Evolutionary conservation across 2,797 vertebrate genomes (phyloP), one percentile per base, ranked within the genome.

Genomic region (Dipus sagitta): DNA sequence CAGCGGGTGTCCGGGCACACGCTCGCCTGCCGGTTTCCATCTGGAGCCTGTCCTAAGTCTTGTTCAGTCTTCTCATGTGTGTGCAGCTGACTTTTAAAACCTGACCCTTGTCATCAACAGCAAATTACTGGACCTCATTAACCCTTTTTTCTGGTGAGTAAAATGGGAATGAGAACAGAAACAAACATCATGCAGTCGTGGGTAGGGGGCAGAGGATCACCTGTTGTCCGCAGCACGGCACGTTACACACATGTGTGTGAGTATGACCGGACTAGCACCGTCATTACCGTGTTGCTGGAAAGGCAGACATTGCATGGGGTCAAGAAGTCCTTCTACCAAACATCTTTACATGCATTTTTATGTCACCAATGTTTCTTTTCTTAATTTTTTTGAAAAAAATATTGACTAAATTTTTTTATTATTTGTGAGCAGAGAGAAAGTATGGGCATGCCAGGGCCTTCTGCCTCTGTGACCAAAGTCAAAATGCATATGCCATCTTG

Each of bases 291-390:
- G 34, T 92, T 60, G 72, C 5, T 90, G 26, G 86, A 65, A 88
- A 96, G 74, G 80, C 15, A 28, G 75, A 88, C 78, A 85, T 83
- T 77, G 28, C 47, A 10, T 1, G 38, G 24, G 88, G 88, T 32
- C 67, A 79, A 90, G 90, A 68, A 58, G 21, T 23, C 89, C 72
- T 14, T 54, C 84, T 93, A 76, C 75, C 58, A 58, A 70, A 87
- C 30, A 20, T 28, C 77, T 94, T 88, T 86, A 47, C 70, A 10
- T 90, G 72, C 76, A 38, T 90, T 92, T 78, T 34, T 26, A 38
- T 75, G 17, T 64, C 77, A 86, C 76, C 79, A 70, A 79, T 88
- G 71, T 86, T 90, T 88, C 88, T 88, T 96, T 81, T 70, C 90
- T 94, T 96, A 58, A 38, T 3, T 38, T 38, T n/a, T n/a, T n/a